phyloP scores from a whole-genome alignment of 53 echinoderm and acorn worm species.

The Stichopus horrens region DNA sequence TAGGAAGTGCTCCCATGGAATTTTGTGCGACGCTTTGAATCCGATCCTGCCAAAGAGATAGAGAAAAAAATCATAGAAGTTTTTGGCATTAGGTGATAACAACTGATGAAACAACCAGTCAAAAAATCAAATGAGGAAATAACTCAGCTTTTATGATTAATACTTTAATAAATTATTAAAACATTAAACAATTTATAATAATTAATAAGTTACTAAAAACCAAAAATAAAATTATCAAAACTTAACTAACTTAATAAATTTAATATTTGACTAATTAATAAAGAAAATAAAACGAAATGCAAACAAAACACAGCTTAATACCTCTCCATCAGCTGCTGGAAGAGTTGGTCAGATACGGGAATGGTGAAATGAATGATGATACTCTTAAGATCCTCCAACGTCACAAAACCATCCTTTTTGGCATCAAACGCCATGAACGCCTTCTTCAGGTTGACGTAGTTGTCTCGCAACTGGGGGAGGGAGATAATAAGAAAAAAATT shows the following conservation, averaged over 20 bases:
- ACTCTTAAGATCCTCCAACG: constrained; percentile 88
- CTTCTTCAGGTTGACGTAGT: constrained; percentile 94
- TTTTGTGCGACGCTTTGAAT: constrained; percentile 96
- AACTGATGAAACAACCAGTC: too few relatives aligned
- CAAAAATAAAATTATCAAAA: not conserved
- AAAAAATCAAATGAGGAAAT: too few relatives aligned
- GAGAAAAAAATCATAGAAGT: not conserved
- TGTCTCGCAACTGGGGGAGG: constrained; percentile 73
- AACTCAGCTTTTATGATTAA: too few relatives aligned
- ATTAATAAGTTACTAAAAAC: not conserved
- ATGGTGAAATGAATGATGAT: constrained; percentile 87
- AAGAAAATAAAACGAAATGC: too few relatives aligned
- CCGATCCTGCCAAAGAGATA: constrained; percentile 66
- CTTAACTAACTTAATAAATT: too few relatives aligned
- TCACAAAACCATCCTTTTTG: constrained; percentile 84
- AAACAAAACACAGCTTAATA: not conserved
- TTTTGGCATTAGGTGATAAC: not conserved
- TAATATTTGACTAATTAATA: too few relatives aligned
- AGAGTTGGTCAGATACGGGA: constrained; percentile 95
- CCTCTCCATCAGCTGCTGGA: constrained; percentile 88
- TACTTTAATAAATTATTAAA: not conserved
- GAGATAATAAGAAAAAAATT: not conserved
- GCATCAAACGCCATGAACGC: constrained; percentile 98
- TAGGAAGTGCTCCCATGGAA: constrained; percentile 97
- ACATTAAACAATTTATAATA: not conserved